phyloP scores from a whole-genome alignment of 35 echinoderm and acorn worm species.

The Antedon bifida region DNA sequence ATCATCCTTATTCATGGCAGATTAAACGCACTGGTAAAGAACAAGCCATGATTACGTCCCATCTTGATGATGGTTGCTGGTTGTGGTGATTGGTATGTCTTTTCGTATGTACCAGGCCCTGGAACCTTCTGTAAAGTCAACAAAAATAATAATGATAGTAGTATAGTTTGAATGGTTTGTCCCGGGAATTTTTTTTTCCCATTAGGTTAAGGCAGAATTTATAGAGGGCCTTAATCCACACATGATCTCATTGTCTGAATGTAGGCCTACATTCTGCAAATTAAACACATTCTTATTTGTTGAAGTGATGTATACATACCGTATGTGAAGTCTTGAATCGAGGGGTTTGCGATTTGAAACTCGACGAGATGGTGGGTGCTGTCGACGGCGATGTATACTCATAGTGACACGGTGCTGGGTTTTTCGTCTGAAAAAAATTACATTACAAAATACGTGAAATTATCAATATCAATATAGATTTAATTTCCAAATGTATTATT shows the following conservation, averaged over 20 bases:
- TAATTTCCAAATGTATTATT: too few relatives aligned
- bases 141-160: slow-evolving; percentile 7
- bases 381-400: slow-evolving; percentile 30
- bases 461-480: too few relatives aligned
- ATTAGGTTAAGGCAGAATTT: too few relatives aligned
- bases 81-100: slow-evolving; percentile 85
- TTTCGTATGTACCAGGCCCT: slow-evolving; percentile 79
- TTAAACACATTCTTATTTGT: too few relatives aligned
- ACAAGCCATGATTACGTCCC: slow-evolving; percentile 90
- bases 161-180: too few relatives aligned
- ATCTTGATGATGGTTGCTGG: slow-evolving; percentile 83
- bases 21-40: slow-evolving; percentile 90
- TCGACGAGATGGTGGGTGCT: slow-evolving; percentile 68
- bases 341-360: slow-evolving; percentile 89
- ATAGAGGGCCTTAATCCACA: too few relatives aligned
- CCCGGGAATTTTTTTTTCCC: too few relatives aligned
- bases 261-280: too few relatives aligned
- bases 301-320: slow-evolving; percentile 8
- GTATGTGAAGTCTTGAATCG: slow-evolving; percentile 92
- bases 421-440: slow-evolving; percentile 54
- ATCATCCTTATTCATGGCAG: slow-evolving; percentile 31
- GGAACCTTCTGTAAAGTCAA: slow-evolving; percentile 76
- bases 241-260: too few relatives aligned
- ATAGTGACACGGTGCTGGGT: slow-evolving; percentile 83
- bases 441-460: too few relatives aligned